These are phyloP conservation scores for Trichonephila clavipes DNA, from an alignment of 1,140 invertebrate genomes.

Conservation along the genomic window DNA sequence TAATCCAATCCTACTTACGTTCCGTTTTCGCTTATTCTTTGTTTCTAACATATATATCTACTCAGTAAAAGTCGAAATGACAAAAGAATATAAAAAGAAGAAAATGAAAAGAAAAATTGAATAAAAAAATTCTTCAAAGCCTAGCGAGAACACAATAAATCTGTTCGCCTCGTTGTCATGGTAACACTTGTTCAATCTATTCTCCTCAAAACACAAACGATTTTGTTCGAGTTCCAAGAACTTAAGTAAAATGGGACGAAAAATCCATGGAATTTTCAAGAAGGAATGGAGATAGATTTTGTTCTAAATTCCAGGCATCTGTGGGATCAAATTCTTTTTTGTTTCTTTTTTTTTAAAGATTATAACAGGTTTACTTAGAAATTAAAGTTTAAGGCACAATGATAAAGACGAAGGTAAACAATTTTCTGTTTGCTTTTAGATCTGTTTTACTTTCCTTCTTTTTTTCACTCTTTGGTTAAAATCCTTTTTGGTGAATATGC, in stretches of 20 bases:
- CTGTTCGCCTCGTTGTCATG: conserved; percentile 56
- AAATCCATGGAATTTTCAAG: conserved; percentile 45
- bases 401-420: background rate
- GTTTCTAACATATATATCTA: conserved; percentile 6
- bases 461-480: too few relatives aligned
- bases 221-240: conserved; percentile 11
- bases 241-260: conserved; percentile 60
- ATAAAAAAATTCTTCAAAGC: background rate
- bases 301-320: conserved; percentile 30
- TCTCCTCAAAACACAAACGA: conserved; percentile 31
- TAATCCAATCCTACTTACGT: conserved; percentile 55
- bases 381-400: background rate
- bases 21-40: conserved; percentile 38
- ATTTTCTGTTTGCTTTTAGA: background rate
- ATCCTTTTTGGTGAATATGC: too few relatives aligned
- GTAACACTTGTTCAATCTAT: conserved; percentile 39
- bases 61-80: conserved; percentile 53
- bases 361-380: conserved; percentile 40
- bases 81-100: conserved; percentile 23
- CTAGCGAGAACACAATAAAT: conserved; percentile 47
- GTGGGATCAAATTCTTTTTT: conserved; percentile 16
- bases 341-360: background rate
- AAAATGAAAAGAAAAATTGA: background rate
- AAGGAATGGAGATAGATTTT: conserved; percentile 39
- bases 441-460: background rate